A percentile compares a stretch with the other conserved stretches of the same genome.
These are phyloP conservation scores for Enteromius treurensis DNA, from an alignment of 2,797 vertebrate genomes.

Conservation along the genomic window DNA sequence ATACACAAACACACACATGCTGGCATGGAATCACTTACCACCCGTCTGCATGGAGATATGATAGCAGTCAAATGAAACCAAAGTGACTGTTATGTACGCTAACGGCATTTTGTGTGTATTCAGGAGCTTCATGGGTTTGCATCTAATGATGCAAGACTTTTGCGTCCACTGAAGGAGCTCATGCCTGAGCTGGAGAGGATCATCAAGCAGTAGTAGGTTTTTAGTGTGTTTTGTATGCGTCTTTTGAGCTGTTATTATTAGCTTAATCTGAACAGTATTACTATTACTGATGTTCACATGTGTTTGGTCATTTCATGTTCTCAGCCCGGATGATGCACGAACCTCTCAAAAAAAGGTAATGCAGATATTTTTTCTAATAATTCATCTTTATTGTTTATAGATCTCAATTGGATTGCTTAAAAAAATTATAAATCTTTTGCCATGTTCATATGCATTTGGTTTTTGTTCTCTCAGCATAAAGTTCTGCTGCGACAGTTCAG, in stretches of 20 bases:
- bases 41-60: not conserved
- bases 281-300: not conserved
- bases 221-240: not conserved
- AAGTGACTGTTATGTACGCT: not conserved
- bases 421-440: not conserved
- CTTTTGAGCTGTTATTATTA: not conserved
- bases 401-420: not conserved
- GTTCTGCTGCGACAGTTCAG: constrained; percentile 94
- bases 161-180: constrained; percentile 89
- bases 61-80: not conserved
- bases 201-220: constrained; percentile 91
- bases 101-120: constrained; percentile 40
- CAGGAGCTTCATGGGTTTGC: constrained; percentile 94
- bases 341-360: constrained; percentile 58
- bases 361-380: not conserved
- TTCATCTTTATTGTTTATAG: constrained; percentile 9
- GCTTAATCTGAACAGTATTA: not conserved
- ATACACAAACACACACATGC: constrained; percentile 29
- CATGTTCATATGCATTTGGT: not conserved
- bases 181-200: constrained; percentile 91
- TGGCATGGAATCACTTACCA: not conserved
- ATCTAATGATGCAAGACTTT: constrained; percentile 90
- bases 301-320: not conserved
- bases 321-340: constrained; percentile 55
- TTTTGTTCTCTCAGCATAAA: constrained; percentile 80